A percentile compares a stretch with the other conserved stretches of the same genome.
Conservation (phyloP, 2,113 vertebrate species). For the Hymenochirus boettgeri region DNA sequence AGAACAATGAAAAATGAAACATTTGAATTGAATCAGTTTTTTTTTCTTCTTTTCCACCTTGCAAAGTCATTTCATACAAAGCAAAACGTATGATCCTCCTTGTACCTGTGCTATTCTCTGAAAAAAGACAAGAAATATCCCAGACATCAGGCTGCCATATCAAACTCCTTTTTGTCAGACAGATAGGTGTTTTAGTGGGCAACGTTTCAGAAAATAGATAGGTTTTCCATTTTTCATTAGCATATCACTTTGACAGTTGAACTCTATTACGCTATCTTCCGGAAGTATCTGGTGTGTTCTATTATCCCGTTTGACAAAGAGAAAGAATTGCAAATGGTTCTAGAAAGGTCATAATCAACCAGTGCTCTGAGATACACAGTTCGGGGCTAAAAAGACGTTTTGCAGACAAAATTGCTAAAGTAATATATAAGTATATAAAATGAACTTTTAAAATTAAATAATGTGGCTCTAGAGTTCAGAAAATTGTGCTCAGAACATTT, state of each 20-base stretch:
- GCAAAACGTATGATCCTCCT: background rate
- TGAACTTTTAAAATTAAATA: too few species aligned
- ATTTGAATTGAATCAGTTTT: too few species aligned
- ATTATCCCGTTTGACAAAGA: constrained; percentile 66
- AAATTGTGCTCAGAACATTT: background rate
- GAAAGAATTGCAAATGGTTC: constrained; percentile 66
- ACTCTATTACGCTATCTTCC: constrained; percentile 68
- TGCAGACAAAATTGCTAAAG: constrained; percentile 59
- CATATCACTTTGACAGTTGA: constrained; percentile 64
- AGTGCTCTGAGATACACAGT: constrained; percentile 56
- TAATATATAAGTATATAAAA: constrained; percentile 39
- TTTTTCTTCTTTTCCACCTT: too few species aligned
- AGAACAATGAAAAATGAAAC: too few species aligned
- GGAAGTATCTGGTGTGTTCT: constrained; percentile 67
- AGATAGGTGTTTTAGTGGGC: constrained; percentile 47
- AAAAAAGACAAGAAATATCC: constrained; percentile 54
- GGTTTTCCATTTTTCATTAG: constrained; percentile 71
- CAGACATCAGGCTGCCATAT: constrained; percentile 40
- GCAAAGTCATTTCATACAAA: too few species aligned
- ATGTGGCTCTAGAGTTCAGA: background rate
- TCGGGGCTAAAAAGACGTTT: constrained; percentile 51
- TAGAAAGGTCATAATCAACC: constrained; percentile 66
- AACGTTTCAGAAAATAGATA: constrained; percentile 46
- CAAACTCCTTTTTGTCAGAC: constrained; percentile 49
- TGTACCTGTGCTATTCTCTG: constrained; percentile 27